Evolutionary conservation across 64 coral and sea anemone genomes (phyloP).

Genomic region (Montipora efflorescens): DNA sequence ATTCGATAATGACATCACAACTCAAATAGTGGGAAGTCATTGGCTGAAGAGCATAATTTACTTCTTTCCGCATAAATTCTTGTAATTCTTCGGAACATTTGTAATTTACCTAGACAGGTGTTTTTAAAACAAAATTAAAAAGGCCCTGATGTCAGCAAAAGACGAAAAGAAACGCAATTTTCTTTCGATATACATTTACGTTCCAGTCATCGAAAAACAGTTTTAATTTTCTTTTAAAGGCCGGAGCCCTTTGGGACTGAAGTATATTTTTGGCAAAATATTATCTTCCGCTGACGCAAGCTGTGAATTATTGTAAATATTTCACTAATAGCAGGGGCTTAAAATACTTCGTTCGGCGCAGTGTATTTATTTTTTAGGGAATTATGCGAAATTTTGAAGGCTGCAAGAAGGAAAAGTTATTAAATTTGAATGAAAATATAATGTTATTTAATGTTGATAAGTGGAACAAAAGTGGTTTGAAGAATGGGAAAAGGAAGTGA

Average conservation of each 20-base stretch:
- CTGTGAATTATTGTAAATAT: not conserved
- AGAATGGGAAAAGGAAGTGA: not conserved
- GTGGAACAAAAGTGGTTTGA: not conserved
- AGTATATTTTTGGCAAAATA: not conserved
- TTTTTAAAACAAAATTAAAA: not conserved
- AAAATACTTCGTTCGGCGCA: not conserved
- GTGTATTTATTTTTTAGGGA: not conserved
- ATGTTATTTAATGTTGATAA: not conserved
- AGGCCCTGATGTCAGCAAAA: not conserved
- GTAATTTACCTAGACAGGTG: not conserved
- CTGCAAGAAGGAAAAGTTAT: not conserved
- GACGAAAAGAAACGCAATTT: not conserved
- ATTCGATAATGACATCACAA: slow-evolving; percentile 18
- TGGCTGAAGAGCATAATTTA: not conserved
- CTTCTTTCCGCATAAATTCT: not conserved
- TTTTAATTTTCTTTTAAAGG: not conserved
- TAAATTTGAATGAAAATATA: not conserved
- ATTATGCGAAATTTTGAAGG: not conserved
- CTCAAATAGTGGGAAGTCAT: not conserved
- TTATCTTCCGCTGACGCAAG: not conserved
- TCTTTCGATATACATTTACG: not conserved
- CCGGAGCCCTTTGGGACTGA: not conserved
- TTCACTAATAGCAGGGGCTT: not conserved
- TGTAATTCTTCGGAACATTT: not conserved
- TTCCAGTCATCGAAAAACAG: no score